Conservation (phyloP, 1,140 invertebrate species). For the Tyrophagus putrescentiae region DNA sequence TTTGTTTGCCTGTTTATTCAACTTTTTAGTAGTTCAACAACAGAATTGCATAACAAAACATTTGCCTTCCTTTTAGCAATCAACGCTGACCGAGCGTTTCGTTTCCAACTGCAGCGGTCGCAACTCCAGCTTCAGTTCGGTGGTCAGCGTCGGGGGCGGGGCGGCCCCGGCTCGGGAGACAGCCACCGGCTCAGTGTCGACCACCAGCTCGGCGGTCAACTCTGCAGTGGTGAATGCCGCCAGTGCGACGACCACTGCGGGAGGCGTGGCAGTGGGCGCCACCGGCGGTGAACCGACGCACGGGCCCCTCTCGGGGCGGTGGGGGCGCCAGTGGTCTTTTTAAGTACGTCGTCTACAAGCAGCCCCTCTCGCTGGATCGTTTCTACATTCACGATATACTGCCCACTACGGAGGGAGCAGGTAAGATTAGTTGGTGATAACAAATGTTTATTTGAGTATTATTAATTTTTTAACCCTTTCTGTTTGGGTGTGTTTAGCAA, state of each 20-base stretch:
- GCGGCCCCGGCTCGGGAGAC: neutral
- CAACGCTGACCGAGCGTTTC: conserved; percentile 41
- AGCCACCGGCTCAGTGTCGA: conserved; percentile 8
- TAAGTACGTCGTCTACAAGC: conserved; percentile 47
- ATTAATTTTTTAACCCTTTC: too few species aligned
- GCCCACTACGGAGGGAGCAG: conserved; percentile 38
- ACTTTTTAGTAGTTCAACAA: too few species aligned
- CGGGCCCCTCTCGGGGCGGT: neutral
- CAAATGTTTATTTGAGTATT: too few species aligned
- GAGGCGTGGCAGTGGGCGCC: neutral
- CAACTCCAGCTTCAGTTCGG: conserved; percentile 23
- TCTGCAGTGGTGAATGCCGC: neutral
- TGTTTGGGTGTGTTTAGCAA: conserved; percentile 33
- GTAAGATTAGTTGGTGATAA: too few species aligned
- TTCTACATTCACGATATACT: conserved; percentile 50
- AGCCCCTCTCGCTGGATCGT: conserved; percentile 49
- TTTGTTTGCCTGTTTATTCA: neutral
- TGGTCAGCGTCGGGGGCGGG: neutral
- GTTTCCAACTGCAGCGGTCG: conserved; percentile 35
- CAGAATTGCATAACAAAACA: neutral
- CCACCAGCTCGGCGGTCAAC: neutral
- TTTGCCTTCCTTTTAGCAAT: conserved; percentile 33
- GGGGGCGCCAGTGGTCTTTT: conserved; percentile 33
- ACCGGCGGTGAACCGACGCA: conserved; percentile 6
- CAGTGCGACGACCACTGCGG: neutral